Percentiles rank a stretch among this genome's conserved stretches.
phyloP scores from a whole-genome alignment of 37 sponge, comb jelly and placozoan genomes.

The Petrosia ficiformis region DNA sequence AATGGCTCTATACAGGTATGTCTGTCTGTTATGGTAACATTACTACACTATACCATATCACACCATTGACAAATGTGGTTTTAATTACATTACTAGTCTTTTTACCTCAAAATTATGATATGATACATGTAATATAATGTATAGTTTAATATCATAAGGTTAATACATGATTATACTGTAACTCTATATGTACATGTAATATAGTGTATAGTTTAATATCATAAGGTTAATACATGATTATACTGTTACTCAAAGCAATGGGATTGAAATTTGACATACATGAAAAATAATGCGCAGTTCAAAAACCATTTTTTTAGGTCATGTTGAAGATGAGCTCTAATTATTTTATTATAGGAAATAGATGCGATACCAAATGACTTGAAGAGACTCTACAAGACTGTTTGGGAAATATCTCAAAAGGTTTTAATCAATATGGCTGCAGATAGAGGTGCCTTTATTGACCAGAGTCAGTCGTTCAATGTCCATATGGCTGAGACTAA shows the following conservation, averaged over 20 bases:
- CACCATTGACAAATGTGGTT: not conserved
- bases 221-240: too few species aligned
- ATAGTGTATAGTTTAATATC: too few species aligned
- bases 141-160: too few species aligned
- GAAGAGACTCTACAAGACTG: constrained; percentile 95
- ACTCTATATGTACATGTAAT: too few species aligned
- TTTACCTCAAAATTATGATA: not conserved
- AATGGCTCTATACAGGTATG: constrained; percentile 92
- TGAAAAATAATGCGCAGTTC: too few species aligned
- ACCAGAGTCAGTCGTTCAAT: constrained; percentile 98
- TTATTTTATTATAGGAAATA: constrained; percentile 49
- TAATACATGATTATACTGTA: too few species aligned
- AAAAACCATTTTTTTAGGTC: too few species aligned
- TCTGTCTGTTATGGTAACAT: not conserved
- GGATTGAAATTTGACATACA: too few species aligned
- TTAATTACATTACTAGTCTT: not conserved
- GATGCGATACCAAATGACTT: constrained; percentile 84
- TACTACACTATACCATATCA: not conserved
- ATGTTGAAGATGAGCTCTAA: not conserved
- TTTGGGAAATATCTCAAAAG: constrained; percentile 98
- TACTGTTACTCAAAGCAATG: too few species aligned
- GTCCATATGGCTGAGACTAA: constrained; percentile 95
- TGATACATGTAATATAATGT: too few species aligned
- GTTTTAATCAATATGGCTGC: constrained; percentile 97
- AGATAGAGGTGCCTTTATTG: constrained; percentile 92